A percentile compares a stretch with the other conserved stretches of the same genome.
These are phyloP conservation scores for Chaetophractus vellerosus DNA, from an alignment of 2,797 vertebrate species.

Conservation along the genomic window DNA sequence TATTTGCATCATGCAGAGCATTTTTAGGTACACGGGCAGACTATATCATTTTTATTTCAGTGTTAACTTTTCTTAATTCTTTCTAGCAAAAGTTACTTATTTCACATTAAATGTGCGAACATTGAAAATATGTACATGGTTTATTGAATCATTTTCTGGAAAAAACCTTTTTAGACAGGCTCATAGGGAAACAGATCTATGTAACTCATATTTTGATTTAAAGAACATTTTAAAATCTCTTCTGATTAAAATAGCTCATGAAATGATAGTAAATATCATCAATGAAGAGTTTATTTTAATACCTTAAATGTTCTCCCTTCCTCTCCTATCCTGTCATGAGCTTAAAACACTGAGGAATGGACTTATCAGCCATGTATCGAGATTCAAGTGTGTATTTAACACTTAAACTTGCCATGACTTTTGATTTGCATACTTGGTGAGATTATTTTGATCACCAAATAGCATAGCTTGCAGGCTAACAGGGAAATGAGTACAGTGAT, in stretches of 20 bases:
- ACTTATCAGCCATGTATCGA: constrained; percentile 69
- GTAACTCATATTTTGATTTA: constrained; percentile 53
- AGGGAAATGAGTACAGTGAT: constrained; percentile 76
- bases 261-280: neutral
- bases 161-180: neutral
- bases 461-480: neutral
- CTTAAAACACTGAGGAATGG: constrained; percentile 49
- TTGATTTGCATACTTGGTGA: constrained; percentile 4
- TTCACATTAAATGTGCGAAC: constrained; percentile 7
- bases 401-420: neutral
- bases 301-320: neutral
- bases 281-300: constrained; percentile 24
- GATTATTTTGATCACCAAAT: constrained; percentile 4
- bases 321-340: neutral
- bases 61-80: constrained; percentile 23
- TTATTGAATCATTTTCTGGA: constrained; percentile 31
- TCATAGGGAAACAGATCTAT: constrained; percentile 42
- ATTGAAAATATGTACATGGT: neutral
- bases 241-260: constrained; percentile 29
- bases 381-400: neutral
- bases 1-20: neutral
- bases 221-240: constrained; percentile 65
- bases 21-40: neutral
- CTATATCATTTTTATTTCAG: neutral
- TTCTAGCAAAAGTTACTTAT: neutral